Base-by-base conservation (phyloP, 1,140 invertebrate genomes). In the Drosophila tristis region DNA sequence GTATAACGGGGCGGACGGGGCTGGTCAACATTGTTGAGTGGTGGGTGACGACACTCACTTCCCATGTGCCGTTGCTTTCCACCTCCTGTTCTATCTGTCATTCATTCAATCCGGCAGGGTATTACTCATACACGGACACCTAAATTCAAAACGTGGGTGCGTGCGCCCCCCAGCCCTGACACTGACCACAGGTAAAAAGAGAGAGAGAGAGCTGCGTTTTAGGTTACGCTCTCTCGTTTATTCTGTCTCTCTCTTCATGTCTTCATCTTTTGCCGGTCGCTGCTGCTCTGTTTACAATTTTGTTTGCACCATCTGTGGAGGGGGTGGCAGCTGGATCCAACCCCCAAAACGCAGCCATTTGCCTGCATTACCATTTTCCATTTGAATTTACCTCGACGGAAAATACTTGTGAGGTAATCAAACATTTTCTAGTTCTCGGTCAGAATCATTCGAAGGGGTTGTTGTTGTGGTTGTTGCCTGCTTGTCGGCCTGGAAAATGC, bases 401-500 rank as follows among this genome's bases (percentile, higher is more conserved):
- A 20, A 13, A 39, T 13, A 39, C 11, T 11, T 39, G 49, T 6
- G 57, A 35, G 8, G 15, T 50, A 68, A 68, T 67, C 25, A 67
- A 56, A 44, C 26, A 16, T 9, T 55, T 55, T 23, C 20, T 16
- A 43, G 39, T 47, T 50, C 35, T 70, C 2, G 25, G 4, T 5
- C 45, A 15, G 31, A 65, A 47, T 55, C 26, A 50, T 63, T 11
- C n/a, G 29, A 68, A 70, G 74, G 42, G 45, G 53, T 77, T 62
- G 74, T 25, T 76, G 73, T 55, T 66, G 55, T 55, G 39, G 50
- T 51, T 56, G 49, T 65, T 53, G 58, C 35, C 60, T 55, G 62
- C 60, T 49, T 86, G 81, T 81, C 84, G 74, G 82, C 81, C 82
- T 74, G 81, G 78, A 86, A 86, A 86, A 87, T 82, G 74, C 81